Conservation (phyloP, 2,797 vertebrate genomes). For the Chelmon rostratus region DNA sequence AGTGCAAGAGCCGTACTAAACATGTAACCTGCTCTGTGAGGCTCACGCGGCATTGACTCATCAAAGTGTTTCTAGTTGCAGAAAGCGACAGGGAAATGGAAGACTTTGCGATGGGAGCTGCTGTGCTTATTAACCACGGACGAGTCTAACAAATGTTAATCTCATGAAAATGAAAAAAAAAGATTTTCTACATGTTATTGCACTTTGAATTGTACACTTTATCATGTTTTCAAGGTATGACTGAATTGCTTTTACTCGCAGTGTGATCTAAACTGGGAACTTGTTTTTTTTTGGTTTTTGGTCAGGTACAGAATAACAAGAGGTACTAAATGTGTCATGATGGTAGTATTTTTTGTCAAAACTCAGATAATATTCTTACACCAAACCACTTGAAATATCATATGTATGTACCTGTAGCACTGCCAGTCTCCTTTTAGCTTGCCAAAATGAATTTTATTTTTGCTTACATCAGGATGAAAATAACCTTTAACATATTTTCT, state of each 20-base stretch:
- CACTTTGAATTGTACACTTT: constrained; percentile 90
- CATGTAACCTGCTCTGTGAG: constrained; percentile 62
- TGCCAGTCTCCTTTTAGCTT: constrained; percentile 93
- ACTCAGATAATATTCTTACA: constrained; percentile 87
- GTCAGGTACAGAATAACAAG: constrained; percentile 69
- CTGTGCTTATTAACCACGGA: constrained; percentile 72
- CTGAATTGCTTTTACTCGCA: constrained; percentile 74
- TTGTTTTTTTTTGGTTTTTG: constrained; percentile 46
- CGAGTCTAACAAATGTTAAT: constrained; percentile 79
- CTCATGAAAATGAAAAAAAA: constrained; percentile 79
- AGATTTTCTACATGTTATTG: constrained; percentile 86
- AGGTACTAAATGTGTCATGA: constrained; percentile 79
- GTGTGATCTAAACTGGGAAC: constrained; percentile 73
- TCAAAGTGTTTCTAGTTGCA: constrained; percentile 56
- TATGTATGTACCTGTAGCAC: constrained; percentile 90
- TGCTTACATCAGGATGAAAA: constrained; percentile 80
- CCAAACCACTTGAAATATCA: constrained; percentile 85
- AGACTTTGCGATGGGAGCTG: constrained; percentile 58
- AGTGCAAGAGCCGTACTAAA: constrained; percentile 59
- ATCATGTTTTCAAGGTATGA: constrained; percentile 82
- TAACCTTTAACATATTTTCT: constrained; percentile 83
- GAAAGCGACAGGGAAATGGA: constrained; percentile 56
- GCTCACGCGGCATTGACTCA: constrained; percentile 50
- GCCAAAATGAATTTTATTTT: constrained; percentile 95
- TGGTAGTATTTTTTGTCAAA: constrained; percentile 86